Evolutionary conservation across 2,113 vertebrate genomes (phyloP), one percentile per base, ranked within the genome.

Genomic region (Dermatemys mawii): DNA sequence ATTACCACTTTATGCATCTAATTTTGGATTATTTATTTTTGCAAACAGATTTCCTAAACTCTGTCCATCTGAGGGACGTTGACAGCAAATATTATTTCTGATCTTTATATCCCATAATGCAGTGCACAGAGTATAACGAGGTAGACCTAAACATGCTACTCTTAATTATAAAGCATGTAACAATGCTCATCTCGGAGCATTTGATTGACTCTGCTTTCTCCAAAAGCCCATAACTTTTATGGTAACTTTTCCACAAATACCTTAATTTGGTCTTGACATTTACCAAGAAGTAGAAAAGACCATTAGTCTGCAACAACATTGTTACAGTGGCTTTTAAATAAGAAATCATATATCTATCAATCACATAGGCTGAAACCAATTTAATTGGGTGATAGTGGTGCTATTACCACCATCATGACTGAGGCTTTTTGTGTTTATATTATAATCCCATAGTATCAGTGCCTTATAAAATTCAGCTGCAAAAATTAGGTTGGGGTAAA

Each of bases 241-340:
- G 55, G 46, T 86, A 95, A 90, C 83, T 80, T 60, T 95, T 87
- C 81, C 63, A 54, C 16, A 35, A 92, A 57, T 92, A 63, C 55
- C 70, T 55, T 92, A 12, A 35, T 80, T 70, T 88, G 73, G 87
- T 54, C n/a, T 87, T 94, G 67, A 81, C 35, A 29, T 87, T 88
- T 88, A 83, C 82, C 48, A 29, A 79, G 70, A 87, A 16, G 80
- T 10, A n/a, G 41, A 92, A 53, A 53, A 91, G 79, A 44, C 49
- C 24, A 63, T 85, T 78, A 84, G 10, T 78, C 75, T 73, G 54
- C 54, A 76, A 88, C 2, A 49, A 86, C 54, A 92, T 94, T 83
- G 89, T 86, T 90, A n/a, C n/a, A 70, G 19, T n/a, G 60, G 38
- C 4, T 80, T 70, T 87, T 70, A 67, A 80, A 38, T 51, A 82